Evolutionary conservation across 2,113 vertebrate species (phyloP), one percentile per base, ranked within the genome.

Genomic region (Protobothrops mucrosquamatus): DNA sequence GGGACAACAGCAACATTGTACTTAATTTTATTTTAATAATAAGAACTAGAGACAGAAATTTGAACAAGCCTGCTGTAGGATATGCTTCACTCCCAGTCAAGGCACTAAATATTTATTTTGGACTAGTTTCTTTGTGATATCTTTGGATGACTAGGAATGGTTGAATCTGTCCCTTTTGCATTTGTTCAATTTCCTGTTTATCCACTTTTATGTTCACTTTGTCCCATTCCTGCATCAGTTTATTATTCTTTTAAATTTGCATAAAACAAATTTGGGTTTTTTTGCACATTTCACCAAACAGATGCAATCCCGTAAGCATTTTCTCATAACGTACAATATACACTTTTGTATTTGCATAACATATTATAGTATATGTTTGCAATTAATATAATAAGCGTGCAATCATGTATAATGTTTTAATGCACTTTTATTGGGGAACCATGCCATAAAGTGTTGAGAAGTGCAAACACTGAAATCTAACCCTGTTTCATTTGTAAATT

Each of bases 21-120:
- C 26, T 87, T 59, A 51, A 61, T 20, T 34, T 87, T n/a, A 18
- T 48, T 91, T 6, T 52, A 52, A 22, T 34, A 87, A 39, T 22
- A 87, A 87, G 26, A 61, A 26, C 55, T 59, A 64, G 9, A n/a
- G 29, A 34, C 18, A 87, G 24, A 59, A 92, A 48, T 51, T 43
- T 85, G 22, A 57, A 29, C 11, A 91, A 91, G 64, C 96, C 95
- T 96, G 94, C 94, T 48, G 64, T 95, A 43, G 34, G 34, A 91
- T 94, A 93, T 93, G 91, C 94, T 97, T 96, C 92, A 95, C 94
- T 94, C 90, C 56, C 95, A 95, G 96, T 92, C 94, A 95, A 8
- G 95, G 93, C 94, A 92, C 87, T 69, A 95, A 95, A 24, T 92
- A 93, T 90, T 94, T 96, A 95, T 85, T 95, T 92, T 55, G 69